Base-by-base conservation (phyloP, 2,113 vertebrate genomes). In the Ictalurus punctatus region DNA sequence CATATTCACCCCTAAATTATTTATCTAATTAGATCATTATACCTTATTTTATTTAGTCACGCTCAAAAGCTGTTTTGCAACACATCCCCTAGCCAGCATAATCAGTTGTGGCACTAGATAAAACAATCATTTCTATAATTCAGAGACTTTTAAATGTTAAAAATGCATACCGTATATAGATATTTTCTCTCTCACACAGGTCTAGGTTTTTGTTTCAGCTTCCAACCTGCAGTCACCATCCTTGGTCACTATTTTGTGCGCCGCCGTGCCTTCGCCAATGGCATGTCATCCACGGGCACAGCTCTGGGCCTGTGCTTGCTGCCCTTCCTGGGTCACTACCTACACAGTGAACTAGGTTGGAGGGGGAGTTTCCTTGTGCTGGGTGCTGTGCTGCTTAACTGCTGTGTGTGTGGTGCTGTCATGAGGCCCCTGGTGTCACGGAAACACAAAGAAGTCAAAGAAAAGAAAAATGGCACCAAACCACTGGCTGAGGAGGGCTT, bases 181-280 rank as follows among this genome's bases (percentile, higher is more conserved):
- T 67, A 67, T 84, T 76, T 90, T 40, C 30, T 89, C 63, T 81
- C 5, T 85, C n/a, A 63, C 10, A 0, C 93, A 99, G 98, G 98
- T 69, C 94, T 99, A 58, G 98, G 98, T n/a, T 96, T 97, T 14
- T 98, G 97, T 92, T 97, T 99, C 92, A 96, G 97, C 92, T 98
- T 98, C 95, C 98, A 99, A 92, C 95, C 97, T 0, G 96, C 96
- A 52, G 92, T 99, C 91, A 98, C 97, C 0, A 96, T 93, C 14
- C 92, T 99, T 86, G 97, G 98, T 0, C 96, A 96, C 87, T 99
- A 99, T 93, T 99, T 99, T 74, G 92, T 96, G 14, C 96, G 95
- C 4, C 96, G 96, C 2, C 95, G 90, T 73, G 93, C 95, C 0
- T 94, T 98, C 61, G 98, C 97, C 93, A 99, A 99, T 0, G 97